Percentiles rank a stretch among this genome's conserved stretches.
Conservation (phyloP, 2,797 vertebrate genomes). For the Semotilus atromaculatus region DNA sequence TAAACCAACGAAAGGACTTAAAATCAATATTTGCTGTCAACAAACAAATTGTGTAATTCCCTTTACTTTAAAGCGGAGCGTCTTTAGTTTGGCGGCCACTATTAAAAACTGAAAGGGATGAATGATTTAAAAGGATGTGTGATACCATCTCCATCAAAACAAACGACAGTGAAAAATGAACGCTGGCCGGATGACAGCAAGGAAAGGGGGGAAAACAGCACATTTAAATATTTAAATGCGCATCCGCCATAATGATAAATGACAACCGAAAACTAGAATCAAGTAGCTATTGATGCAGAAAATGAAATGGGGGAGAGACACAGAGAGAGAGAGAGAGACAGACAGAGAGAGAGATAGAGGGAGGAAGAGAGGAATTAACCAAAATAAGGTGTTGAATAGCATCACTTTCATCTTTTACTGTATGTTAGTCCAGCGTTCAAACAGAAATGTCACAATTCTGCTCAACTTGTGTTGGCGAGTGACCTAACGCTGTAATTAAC, state of each 20-base stretch:
- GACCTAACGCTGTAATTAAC: background rate
- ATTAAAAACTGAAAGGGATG: slow-evolving; percentile 84
- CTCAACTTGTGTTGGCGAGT: background rate
- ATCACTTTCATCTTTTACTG: slow-evolving; percentile 60
- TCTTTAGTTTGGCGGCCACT: slow-evolving; percentile 65
- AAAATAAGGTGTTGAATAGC: slow-evolving; percentile 56
- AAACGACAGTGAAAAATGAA: slow-evolving; percentile 80
- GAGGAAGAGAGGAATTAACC: slow-evolving; percentile 61
- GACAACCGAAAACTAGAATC: slow-evolving; percentile 82
- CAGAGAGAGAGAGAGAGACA: slow-evolving; percentile 79
- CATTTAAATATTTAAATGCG: slow-evolving; percentile 85
- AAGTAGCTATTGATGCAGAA: slow-evolving; percentile 85
- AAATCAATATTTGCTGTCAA: slow-evolving; percentile 84
- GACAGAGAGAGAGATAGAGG: slow-evolving; percentile 71
- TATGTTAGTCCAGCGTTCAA: slow-evolving; percentile 58
- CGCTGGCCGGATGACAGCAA: slow-evolving; percentile 74
- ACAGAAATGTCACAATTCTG: slow-evolving; percentile 55
- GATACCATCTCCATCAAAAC: slow-evolving; percentile 83
- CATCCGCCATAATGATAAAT: slow-evolving; percentile 81
- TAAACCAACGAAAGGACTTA: slow-evolving; percentile 73
- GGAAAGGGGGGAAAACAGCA: slow-evolving; percentile 68
- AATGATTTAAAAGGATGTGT: slow-evolving; percentile 73
- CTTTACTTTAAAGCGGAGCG: slow-evolving; percentile 74
- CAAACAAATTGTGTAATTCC: slow-evolving; percentile 77
- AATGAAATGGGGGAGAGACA: slow-evolving; percentile 77